phyloP scores from a whole-genome alignment of 2,797 vertebrate species.

The Paedocypris micromegethes region DNA sequence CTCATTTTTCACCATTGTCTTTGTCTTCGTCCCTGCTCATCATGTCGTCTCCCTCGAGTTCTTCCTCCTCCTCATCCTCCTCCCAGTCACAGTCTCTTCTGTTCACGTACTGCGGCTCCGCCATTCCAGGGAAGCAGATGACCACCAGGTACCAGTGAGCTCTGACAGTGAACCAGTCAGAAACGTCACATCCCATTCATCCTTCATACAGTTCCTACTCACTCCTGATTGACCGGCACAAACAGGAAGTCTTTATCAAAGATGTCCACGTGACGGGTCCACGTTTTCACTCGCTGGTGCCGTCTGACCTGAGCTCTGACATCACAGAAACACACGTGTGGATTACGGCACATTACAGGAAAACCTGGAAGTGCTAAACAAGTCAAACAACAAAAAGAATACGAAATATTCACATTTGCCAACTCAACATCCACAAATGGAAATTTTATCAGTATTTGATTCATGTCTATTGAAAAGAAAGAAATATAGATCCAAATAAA shows the following conservation, averaged over 20 bases:
- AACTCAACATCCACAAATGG: too few species aligned
- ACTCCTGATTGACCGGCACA: slow-evolving; percentile 98
- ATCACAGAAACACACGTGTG: slow-evolving; percentile 2
- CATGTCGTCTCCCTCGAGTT: slow-evolving; percentile 30
- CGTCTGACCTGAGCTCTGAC: slow-evolving; percentile 76
- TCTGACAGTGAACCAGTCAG: slow-evolving; percentile 55
- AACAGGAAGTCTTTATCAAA: slow-evolving; percentile 96
- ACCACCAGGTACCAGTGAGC: slow-evolving; percentile 95
- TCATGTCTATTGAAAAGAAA: too few species aligned
- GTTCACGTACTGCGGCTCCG: slow-evolving; percentile 67
- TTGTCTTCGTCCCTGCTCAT: slow-evolving; percentile 29
- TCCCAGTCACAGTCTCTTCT: slow-evolving; percentile 29
- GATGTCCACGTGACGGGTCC: slow-evolving; percentile 95
- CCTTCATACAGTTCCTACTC: slow-evolving; percentile 53
- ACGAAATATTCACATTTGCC: too few species aligned
- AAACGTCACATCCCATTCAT: background rate
- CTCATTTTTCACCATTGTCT: background rate
- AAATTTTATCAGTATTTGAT: too few species aligned
- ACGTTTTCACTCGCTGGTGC: slow-evolving; percentile 90
- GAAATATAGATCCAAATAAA: too few species aligned
- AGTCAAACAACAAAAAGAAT: too few species aligned
- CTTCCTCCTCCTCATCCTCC: slow-evolving; percentile 29
- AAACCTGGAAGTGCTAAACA: too few species aligned
- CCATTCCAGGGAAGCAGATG: slow-evolving; percentile 89
- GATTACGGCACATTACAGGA: too few species aligned